Evolutionary conservation across 2,888 invertebrate species (phyloP).

Genomic region (Labia minor): DNA sequence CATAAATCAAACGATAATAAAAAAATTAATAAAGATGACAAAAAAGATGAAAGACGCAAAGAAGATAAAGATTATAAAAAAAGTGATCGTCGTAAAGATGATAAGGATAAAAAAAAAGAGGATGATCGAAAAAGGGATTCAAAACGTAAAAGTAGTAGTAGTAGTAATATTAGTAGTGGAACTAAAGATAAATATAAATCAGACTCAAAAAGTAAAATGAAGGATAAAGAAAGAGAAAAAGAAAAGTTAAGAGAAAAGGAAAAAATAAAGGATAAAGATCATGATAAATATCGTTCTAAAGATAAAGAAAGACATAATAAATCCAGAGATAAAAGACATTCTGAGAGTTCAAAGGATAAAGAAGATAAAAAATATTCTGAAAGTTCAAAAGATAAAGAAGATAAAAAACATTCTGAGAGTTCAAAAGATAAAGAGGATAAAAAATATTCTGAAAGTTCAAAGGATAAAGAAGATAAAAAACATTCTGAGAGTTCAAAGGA

Average conservation of each 20-base stretch:
- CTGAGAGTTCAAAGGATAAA: constrained; percentile 29
- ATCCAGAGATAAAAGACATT: constrained; percentile 27
- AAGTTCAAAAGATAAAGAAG: constrained; percentile 30
- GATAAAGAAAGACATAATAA: constrained; percentile 27
- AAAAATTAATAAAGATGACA: constrained; percentile 19
- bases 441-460: constrained; percentile 22
- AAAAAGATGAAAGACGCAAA: constrained; percentile 24
- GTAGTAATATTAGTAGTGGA: constrained; percentile 17
- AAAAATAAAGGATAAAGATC: constrained; percentile 25
- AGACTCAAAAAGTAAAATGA: constrained; percentile 24
- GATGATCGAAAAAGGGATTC: constrained; percentile 19
- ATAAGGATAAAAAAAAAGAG: constrained; percentile 21
- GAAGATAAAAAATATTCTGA: constrained; percentile 28
- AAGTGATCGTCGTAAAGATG: constrained; percentile 22
- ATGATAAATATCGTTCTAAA: constrained; percentile 25
- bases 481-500: constrained; percentile 30
- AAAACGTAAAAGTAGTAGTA: constrained; percentile 16
- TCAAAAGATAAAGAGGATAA: constrained; percentile 26
- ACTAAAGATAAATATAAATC: constrained; percentile 24
- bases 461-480: constrained; percentile 27
- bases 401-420: too few relatives aligned
- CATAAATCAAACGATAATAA: constrained; percentile 26
- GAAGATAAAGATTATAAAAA: constrained; percentile 24
- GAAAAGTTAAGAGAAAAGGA: constrained; percentile 37
- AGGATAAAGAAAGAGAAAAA: constrained; percentile 28